These are phyloP conservation scores for Hybognathus amarus DNA, from an alignment of 2,797 vertebrate genomes.

Conservation along the genomic window DNA sequence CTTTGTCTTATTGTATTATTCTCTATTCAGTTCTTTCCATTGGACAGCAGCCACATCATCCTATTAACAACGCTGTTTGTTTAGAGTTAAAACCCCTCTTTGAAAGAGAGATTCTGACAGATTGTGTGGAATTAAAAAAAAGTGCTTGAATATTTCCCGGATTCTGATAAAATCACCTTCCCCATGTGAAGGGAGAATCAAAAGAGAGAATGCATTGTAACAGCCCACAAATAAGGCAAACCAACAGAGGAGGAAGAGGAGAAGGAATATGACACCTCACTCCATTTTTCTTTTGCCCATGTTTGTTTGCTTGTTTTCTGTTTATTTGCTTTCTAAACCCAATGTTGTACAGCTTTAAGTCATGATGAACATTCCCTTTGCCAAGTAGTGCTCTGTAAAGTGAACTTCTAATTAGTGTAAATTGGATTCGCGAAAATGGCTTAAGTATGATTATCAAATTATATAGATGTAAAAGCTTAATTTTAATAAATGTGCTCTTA, in stretches of 20 bases:
- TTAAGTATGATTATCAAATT: no score
- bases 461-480: no score
- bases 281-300: neutral
- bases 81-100: conserved; percentile 39
- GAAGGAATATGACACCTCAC: neutral
- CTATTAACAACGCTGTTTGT: conserved; percentile 61
- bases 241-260: no score
- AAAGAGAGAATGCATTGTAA: no score
- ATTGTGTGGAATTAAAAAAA: conserved; percentile 52
- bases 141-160: no score
- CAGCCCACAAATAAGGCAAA: no score
- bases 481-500: no score
- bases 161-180: no score
- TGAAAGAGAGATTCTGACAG: conserved; percentile 43
- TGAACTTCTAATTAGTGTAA: no score
- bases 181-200: no score
- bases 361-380: neutral
- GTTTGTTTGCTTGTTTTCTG: conserved; percentile 5
- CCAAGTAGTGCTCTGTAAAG: no score
- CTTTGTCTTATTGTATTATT: conserved; percentile 33
- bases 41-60: conserved; percentile 25
- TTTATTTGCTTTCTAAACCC: neutral
- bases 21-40: conserved; percentile 21
- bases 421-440: no score
- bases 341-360: neutral